phyloP scores from a whole-genome alignment of 2,113 vertebrate species.

The Platysternon megacephalum region DNA sequence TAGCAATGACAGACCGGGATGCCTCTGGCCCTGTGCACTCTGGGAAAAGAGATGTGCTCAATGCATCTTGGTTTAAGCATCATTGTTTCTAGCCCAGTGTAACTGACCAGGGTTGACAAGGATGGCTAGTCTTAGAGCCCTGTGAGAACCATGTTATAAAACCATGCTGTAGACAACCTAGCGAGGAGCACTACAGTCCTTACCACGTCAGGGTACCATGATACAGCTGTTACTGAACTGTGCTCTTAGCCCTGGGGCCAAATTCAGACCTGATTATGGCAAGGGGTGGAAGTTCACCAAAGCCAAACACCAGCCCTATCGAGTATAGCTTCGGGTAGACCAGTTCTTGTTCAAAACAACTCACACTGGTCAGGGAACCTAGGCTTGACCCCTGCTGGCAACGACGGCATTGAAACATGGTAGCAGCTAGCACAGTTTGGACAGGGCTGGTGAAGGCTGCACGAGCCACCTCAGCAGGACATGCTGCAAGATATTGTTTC shows the following conservation, averaged over 20 bases:
- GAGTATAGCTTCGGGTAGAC: not conserved
- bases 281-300: not conserved
- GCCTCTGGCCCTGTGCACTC: not conserved
- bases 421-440: not conserved
- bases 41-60: not conserved
- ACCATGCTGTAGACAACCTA: not conserved
- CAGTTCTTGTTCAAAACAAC: not conserved
- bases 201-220: not conserved
- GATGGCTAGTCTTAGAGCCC: not conserved
- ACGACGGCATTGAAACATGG: not conserved
- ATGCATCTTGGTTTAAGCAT: not conserved
- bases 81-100: rapidly evolving
- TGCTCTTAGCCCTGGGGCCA: not conserved
- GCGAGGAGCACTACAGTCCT: not conserved
- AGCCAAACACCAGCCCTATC: not conserved
- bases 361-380: no score
- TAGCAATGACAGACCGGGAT: no score
- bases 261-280: not conserved
- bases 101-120: not conserved
- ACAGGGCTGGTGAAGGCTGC: not conserved
- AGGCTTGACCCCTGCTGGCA: no score
- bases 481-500: not conserved
- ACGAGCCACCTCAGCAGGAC: not conserved
- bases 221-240: not conserved
- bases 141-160: not conserved